These are phyloP conservation scores for Melanostoma scalare DNA, from an alignment of 2,888 invertebrate species.

Conservation along the genomic window DNA sequence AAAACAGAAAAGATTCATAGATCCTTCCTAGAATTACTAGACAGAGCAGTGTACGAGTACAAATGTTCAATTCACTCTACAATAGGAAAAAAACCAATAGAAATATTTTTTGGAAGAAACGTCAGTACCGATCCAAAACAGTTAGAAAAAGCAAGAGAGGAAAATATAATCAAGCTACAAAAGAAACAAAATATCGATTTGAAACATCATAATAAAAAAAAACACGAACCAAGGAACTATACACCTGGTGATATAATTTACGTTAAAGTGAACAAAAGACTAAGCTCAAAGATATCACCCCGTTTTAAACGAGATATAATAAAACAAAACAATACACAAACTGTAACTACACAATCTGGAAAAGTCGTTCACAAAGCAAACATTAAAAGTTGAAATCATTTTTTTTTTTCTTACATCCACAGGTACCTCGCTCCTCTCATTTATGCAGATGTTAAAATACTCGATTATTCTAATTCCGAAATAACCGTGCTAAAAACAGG, in stretches of 20 bases:
- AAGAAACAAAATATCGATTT: too few species aligned
- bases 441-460: too few species aligned
- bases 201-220: constrained; percentile 3
- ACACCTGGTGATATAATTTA: constrained; percentile 10
- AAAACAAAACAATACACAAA: neutral
- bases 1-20: too few species aligned
- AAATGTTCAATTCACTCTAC: neutral
- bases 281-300: too few species aligned
- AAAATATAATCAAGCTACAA: neutral
- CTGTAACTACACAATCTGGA: neutral
- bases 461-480: too few species aligned
- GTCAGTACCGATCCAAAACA: too few species aligned
- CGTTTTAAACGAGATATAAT: constrained; percentile 1
- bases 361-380: neutral
- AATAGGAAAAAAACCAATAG: neutral
- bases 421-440: too few species aligned
- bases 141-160: neutral
- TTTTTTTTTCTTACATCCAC: too few species aligned
- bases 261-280: too few species aligned
- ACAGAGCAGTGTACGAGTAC: neutral
- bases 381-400: too few species aligned
- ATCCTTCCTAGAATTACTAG: too few species aligned
- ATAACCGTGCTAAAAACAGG: too few species aligned
- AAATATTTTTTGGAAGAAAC: neutral
- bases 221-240: neutral